A percentile compares a stretch with the other conserved stretches of the same genome.
phyloP scores from a whole-genome alignment of 2,888 invertebrate species.

The Drosophila cyrtoloma region DNA sequence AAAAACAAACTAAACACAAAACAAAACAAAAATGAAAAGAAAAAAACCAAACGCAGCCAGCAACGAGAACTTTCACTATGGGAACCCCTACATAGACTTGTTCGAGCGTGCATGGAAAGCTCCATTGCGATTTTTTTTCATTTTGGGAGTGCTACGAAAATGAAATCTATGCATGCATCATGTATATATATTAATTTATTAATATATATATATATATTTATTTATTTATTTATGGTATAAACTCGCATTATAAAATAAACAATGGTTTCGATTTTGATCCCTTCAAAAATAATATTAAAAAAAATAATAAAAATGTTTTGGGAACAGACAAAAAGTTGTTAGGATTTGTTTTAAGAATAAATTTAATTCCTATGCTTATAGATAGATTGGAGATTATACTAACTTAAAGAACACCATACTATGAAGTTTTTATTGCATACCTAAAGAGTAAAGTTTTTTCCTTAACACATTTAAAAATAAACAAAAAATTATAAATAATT shows the following conservation, averaged over 20 bases:
- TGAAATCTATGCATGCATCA: not conserved
- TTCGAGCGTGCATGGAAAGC: slow-evolving; percentile 33
- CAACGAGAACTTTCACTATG: slow-evolving; percentile 45
- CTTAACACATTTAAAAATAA: not conserved
- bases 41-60: slow-evolving; percentile 1
- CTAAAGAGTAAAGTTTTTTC: not conserved
- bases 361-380: not conserved
- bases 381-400: not conserved
- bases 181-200: no score
- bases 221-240: not conserved
- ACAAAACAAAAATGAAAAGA: slow-evolving; percentile 15
- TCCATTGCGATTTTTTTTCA: slow-evolving; percentile 1
- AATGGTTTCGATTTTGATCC: not conserved
- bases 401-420: not conserved
- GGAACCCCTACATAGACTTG: slow-evolving; percentile 28
- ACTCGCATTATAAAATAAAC: not conserved
- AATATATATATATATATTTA: no score
- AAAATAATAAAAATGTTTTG: not conserved
- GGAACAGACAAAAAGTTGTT: not conserved
- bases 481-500: not conserved
- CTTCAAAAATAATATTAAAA: not conserved
- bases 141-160: slow-evolving; percentile 22
- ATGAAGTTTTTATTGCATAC: not conserved
- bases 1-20: slow-evolving; percentile 8
- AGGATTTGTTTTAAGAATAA: not conserved